Percentiles rank a stretch among this genome's conserved stretches.
These are phyloP conservation scores for Thomomys bottae DNA, from an alignment of 2,113 vertebrate genomes.

Conservation along the genomic window DNA sequence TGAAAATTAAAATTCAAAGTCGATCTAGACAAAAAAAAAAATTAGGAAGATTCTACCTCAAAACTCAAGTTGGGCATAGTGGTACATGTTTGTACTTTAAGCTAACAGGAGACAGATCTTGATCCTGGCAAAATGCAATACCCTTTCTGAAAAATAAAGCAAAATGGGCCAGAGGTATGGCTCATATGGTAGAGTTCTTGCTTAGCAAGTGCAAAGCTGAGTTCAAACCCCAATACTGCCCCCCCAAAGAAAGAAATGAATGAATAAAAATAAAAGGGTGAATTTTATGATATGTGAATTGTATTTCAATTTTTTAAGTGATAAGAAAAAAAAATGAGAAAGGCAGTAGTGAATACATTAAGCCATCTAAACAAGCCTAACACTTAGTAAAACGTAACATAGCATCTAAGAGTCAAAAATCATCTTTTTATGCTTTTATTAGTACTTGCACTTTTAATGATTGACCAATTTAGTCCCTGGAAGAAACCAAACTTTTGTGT, in stretches of 20 bases:
- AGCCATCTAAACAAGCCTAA: slow-evolving; percentile 21
- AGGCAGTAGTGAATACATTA: slow-evolving; percentile 25
- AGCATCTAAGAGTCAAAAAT: slow-evolving; percentile 26
- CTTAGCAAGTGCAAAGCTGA: background rate
- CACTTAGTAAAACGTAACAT: slow-evolving; percentile 42
- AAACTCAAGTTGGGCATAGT: too few relatives aligned
- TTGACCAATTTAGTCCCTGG: slow-evolving; percentile 30
- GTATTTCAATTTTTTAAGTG: slow-evolving; percentile 18
- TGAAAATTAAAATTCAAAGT: too few relatives aligned
- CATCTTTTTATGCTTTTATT: slow-evolving; percentile 39
- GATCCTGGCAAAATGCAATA: too few relatives aligned
- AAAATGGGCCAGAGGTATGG: too few relatives aligned
- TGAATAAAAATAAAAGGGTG: background rate
- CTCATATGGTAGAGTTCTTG: background rate
- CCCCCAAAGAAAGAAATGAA: too few relatives aligned
- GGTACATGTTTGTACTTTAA: too few relatives aligned
- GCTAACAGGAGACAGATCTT: too few relatives aligned
- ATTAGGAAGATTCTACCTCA: too few relatives aligned
- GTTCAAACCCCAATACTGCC: background rate
- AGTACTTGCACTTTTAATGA: slow-evolving; percentile 54
- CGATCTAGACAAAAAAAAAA: too few relatives aligned
- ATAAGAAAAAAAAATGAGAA: slow-evolving; percentile 16
- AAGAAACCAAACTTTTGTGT: slow-evolving; percentile 50
- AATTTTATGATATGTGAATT: slow-evolving; percentile 8
- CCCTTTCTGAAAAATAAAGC: too few relatives aligned